Conservation (phyloP, 2,888 invertebrate genomes). For the Pheosia gnoma region DNA sequence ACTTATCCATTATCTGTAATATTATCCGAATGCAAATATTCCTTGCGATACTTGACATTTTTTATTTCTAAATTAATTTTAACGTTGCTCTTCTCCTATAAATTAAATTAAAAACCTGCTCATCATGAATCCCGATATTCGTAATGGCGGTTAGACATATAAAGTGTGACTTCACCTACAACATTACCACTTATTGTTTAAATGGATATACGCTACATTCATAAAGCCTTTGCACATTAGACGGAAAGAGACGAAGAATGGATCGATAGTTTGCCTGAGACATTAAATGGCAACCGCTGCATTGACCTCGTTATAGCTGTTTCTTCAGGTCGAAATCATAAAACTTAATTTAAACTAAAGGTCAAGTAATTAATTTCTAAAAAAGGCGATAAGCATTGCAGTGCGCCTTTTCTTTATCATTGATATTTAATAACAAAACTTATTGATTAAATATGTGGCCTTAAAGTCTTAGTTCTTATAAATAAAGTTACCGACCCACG, state of each 20-base stretch:
- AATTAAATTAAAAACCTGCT: constrained; percentile 10
- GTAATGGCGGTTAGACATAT: constrained; percentile 5
- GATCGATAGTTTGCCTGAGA: constrained; percentile 80
- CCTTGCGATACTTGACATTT: constrained; percentile 16
- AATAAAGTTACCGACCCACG: too few relatives aligned
- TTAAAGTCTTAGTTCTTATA: too few relatives aligned
- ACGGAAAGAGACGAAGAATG: constrained; percentile 77
- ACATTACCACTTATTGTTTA: constrained; percentile 21
- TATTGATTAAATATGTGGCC: too few relatives aligned
- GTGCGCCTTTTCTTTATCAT: too few relatives aligned
- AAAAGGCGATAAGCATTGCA: too few relatives aligned
- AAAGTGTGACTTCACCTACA: constrained; percentile 13
- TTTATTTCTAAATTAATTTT: constrained; percentile 13
- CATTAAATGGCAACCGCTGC: constrained; percentile 80
- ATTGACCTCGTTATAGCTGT: constrained; percentile 80
- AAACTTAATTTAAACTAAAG: constrained; percentile 29
- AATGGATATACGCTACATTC: constrained; percentile 26
- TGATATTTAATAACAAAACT: too few relatives aligned
- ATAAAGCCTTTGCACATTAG: constrained; percentile 64
- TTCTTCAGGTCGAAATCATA: constrained; percentile 58
- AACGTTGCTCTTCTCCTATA: constrained; percentile 7
- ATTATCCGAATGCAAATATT: constrained; percentile 35
- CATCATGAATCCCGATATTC: constrained; percentile 15
- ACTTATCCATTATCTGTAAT: constrained; percentile 26
- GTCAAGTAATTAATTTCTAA: neutral